Evolutionary conservation across 35 echinoderm and acorn worm genomes (phyloP).

Genomic region (Apostichopus californicus): DNA sequence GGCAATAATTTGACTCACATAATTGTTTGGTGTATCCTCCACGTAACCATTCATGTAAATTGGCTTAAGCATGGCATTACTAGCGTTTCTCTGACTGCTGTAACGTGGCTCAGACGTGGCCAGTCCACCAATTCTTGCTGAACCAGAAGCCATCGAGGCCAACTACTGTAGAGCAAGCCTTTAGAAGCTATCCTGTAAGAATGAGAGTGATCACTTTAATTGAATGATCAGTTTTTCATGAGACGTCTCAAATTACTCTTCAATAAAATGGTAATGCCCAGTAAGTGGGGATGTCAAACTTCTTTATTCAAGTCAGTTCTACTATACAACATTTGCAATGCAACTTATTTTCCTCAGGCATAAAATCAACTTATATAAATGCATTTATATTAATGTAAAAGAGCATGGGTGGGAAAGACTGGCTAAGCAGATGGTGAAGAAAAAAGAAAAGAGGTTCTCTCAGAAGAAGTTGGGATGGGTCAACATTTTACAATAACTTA

Average conservation of each 20-base stretch:
- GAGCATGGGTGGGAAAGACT: too few species aligned
- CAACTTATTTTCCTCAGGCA: too few species aligned
- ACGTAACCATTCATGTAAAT: constrained; percentile 41
- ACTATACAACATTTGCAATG: too few species aligned
- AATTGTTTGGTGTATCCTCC: constrained; percentile 49
- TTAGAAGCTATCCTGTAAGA: background rate
- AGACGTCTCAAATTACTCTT: background rate
- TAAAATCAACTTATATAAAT: too few species aligned
- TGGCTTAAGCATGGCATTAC: constrained; percentile 7
- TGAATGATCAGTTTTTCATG: background rate
- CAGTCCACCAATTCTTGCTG: background rate
- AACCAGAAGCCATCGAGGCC: constrained; percentile 3
- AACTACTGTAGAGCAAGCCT: background rate
- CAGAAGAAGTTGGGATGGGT: too few species aligned
- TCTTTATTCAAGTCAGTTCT: background rate
- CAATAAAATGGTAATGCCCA: background rate
- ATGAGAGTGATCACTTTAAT: background rate
- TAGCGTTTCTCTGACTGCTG: background rate
- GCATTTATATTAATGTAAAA: too few species aligned
- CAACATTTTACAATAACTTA: too few species aligned
- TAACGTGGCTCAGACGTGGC: background rate
- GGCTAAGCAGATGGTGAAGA: too few species aligned
- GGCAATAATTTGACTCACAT: constrained; percentile 1
- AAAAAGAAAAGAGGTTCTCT: too few species aligned
- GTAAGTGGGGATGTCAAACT: background rate